Percentiles rank a stretch among this genome's conserved stretches.
phyloP scores from a whole-genome alignment of 2,113 vertebrate genomes.

The Taurulus bubalis region DNA sequence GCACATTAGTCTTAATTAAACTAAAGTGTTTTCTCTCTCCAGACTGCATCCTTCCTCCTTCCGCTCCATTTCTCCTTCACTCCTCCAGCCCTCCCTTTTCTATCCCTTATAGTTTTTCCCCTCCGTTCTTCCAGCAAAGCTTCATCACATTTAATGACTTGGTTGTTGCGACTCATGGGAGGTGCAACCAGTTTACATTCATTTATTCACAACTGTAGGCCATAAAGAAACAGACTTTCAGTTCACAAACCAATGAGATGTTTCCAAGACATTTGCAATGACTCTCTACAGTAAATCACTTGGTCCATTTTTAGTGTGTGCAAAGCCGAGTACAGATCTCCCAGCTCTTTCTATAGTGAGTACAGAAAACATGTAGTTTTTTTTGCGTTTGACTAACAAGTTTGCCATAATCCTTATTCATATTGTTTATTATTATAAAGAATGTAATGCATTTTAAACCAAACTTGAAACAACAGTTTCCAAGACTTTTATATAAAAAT shows the following conservation, averaged over 20 bases:
- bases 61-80: slow-evolving; percentile 5
- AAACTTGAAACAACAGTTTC: neutral
- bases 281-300: slow-evolving; percentile 30
- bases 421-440: neutral
- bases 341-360: slow-evolving; percentile 2
- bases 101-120: slow-evolving; percentile 9
- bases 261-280: slow-evolving; percentile 30
- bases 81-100: slow-evolving; percentile 19
- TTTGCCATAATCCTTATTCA: neutral
- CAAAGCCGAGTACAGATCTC: slow-evolving; percentile 2
- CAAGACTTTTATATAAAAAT: neutral
- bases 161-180: slow-evolving; percentile 49
- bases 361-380: neutral
- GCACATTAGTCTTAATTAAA: slow-evolving; percentile 70
- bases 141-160: slow-evolving; percentile 56
- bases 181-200: slow-evolving; percentile 63
- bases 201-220: slow-evolving; percentile 59
- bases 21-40: slow-evolving; percentile 50
- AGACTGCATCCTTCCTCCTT: slow-evolving; percentile 42
- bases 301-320: neutral
- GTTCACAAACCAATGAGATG: slow-evolving; percentile 32
- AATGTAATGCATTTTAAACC: neutral
- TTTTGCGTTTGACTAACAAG: neutral
- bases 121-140: slow-evolving; percentile 35
- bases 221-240: neutral